Conservation (phyloP, 2,113 vertebrate genomes). For the Lagenorhynchus albirostris region DNA sequence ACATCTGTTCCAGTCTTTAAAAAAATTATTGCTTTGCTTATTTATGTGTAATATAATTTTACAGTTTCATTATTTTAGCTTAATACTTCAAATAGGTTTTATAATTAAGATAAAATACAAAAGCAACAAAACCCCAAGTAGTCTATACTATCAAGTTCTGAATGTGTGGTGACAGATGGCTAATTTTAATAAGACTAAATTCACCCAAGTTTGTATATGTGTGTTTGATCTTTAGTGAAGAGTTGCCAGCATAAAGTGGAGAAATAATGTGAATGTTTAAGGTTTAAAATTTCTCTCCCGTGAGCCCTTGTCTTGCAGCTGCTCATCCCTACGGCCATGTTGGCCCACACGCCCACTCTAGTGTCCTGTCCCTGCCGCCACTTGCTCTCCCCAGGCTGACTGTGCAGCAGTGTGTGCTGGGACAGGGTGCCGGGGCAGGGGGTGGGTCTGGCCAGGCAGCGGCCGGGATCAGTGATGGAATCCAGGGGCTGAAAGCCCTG, state of each 20-base stretch:
- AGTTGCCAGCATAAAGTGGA: background rate
- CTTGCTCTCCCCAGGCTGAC: background rate
- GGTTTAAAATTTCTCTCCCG: background rate
- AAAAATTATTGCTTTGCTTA: background rate
- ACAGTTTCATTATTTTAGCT: background rate
- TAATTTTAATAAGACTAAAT: background rate
- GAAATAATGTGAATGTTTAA: background rate
- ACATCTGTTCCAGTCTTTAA: background rate
- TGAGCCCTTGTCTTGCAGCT: background rate
- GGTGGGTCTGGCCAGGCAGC: background rate
- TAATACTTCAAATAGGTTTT: background rate
- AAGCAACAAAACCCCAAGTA: background rate
- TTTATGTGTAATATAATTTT: background rate
- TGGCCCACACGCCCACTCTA: accelerated
- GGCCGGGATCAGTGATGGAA: accelerated
- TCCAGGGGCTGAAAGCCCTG: background rate
- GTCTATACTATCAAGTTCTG: background rate
- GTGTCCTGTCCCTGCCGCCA: too few relatives aligned
- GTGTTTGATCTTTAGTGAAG: background rate
- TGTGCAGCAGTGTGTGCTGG: background rate
- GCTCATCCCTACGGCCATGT: accelerated
- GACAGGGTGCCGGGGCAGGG: background rate
- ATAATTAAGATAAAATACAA: background rate
- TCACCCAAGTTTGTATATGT: background rate
- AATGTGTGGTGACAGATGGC: background rate